Evolutionary conservation across 2,797 vertebrate genomes (phyloP), one percentile per base, ranked within the genome.

Genomic region (Iguana delicatissima): DNA sequence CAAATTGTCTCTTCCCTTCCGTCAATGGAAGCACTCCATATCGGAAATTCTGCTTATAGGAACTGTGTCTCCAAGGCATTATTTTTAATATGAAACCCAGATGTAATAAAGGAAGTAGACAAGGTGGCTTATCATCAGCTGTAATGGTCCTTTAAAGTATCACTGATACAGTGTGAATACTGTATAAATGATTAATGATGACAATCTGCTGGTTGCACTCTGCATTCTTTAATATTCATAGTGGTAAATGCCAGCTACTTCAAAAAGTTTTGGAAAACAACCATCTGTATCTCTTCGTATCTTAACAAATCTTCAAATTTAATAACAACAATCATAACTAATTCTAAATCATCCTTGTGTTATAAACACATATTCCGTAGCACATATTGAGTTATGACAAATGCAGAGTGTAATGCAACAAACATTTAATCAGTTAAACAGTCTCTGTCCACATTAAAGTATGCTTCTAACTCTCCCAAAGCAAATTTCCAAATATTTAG

Each of bases 191-290:
- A 89, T 89, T 87, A 92, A 89, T 87, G 69, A 87, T 84, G 73
- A 86, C 90, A 92, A 85, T 88, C 74, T 91, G 81, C 81, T 82
- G 88, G 74, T 88, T 88, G 82, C 82, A 87, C 73, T 72, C 74
- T 87, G 50, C 32, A 80, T 87, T 87, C 62, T 87, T 89, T 84
- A 92, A 89, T 89, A 89, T 89, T 84, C 85, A 87, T 92, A 50
- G 87, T 79, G 55, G 38, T 69, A 89, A 89, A 59, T 87, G 73
- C 85, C 85, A 89, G 22, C 80, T 92, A 84, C 42, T 69, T 89
- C 73, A 74, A 82, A 16, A 89, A 72, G 85, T 89, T 89, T 84
- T 84, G 32, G 73, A 89, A 91, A 89, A 69, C 62, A 84, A 72
- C 80, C 85, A 87, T 80, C 91, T 89, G 73, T 84, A 87, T 84